Percentiles rank a stretch among this genome's conserved stretches.
These are phyloP conservation scores for Hippopotamus amphibius DNA, from an alignment of 2,113 vertebrate species.

Conservation along the genomic window DNA sequence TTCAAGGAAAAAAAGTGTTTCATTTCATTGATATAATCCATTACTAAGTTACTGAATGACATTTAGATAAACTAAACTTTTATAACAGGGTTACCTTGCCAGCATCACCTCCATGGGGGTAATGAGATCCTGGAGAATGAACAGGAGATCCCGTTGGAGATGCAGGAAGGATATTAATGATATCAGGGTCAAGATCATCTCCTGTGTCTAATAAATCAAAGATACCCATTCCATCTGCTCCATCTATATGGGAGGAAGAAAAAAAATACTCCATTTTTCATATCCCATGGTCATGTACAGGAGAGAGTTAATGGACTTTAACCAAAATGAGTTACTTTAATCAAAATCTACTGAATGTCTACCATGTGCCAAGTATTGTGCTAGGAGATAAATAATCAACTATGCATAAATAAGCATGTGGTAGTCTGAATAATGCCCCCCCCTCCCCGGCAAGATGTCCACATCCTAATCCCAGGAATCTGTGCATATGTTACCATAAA, in stretches of 20 bases:
- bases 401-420: background rate
- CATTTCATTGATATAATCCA: background rate
- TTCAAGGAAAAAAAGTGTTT: background rate
- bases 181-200: constrained; percentile 96
- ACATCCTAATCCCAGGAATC: constrained; percentile 38
- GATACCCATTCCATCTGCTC: constrained; percentile 95
- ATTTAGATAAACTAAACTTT: constrained; percentile 46
- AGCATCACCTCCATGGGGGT: constrained; percentile 95
- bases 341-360: constrained; percentile 36
- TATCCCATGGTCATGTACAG: constrained; percentile 2
- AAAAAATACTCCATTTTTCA: constrained; percentile 48
- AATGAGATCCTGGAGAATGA: constrained; percentile 97
- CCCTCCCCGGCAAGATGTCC: background rate
- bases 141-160: constrained; percentile 95
- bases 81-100: constrained; percentile 91
- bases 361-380: constrained; percentile 1
- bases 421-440: constrained; percentile 40
- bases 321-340: constrained; percentile 54
- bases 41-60: background rate
- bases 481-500: constrained; percentile 48
- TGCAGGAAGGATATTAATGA: constrained; percentile 98
- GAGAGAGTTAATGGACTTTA: background rate
- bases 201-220: constrained; percentile 95
- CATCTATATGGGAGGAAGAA: constrained; percentile 88
- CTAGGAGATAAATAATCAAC: constrained; percentile 25